Conservation (phyloP, 2,888 invertebrate species). For the Stegana nigrithorax region DNA sequence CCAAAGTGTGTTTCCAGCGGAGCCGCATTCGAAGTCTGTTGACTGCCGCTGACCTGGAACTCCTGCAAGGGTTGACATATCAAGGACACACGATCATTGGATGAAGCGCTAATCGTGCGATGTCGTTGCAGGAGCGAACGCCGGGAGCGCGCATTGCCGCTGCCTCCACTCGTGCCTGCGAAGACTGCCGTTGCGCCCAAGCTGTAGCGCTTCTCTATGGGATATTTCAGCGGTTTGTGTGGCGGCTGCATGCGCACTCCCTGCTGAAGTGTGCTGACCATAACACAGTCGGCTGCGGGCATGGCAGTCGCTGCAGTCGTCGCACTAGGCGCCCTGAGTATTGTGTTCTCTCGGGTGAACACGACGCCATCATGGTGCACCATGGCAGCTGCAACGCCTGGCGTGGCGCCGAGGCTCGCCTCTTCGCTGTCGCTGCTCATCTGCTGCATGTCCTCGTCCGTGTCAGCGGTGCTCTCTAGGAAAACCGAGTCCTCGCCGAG, state of each 20-base stretch:
- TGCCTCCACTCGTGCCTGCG: conserved; percentile 7
- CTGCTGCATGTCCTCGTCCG: conserved; percentile 86
- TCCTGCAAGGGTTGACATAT: conserved; percentile 54
- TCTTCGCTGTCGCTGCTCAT: conserved; percentile 87
- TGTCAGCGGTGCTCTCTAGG: conserved; percentile 77
- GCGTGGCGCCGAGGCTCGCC: conserved; percentile 50
- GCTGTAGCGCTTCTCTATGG: conserved; percentile 52
- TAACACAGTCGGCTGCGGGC: conserved; percentile 26
- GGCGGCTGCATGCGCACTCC: conserved; percentile 25
- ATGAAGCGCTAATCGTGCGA: conserved; percentile 62
- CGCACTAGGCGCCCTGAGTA: conserved; percentile 25
- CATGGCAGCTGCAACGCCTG: conserved; percentile 29
- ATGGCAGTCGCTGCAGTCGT: not conserved
- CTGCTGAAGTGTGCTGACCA: no score
- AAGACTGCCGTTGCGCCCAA: conserved; percentile 36
- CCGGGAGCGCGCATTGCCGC: conserved; percentile 43
- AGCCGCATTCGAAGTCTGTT: conserved; percentile 39
- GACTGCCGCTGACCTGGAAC: conserved; percentile 37
- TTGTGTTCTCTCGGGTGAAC: conserved; percentile 9
- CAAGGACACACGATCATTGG: conserved; percentile 55
- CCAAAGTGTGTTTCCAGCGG: conserved; percentile 65
- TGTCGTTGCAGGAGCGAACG: conserved; percentile 62
- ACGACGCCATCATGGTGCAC: conserved; percentile 20
- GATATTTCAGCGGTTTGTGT: conserved; percentile 27
- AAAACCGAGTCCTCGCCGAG: conserved; percentile 88